phyloP scores from a whole-genome alignment of 2,797 vertebrate genomes.

The Lagocephalus sceleratus region DNA sequence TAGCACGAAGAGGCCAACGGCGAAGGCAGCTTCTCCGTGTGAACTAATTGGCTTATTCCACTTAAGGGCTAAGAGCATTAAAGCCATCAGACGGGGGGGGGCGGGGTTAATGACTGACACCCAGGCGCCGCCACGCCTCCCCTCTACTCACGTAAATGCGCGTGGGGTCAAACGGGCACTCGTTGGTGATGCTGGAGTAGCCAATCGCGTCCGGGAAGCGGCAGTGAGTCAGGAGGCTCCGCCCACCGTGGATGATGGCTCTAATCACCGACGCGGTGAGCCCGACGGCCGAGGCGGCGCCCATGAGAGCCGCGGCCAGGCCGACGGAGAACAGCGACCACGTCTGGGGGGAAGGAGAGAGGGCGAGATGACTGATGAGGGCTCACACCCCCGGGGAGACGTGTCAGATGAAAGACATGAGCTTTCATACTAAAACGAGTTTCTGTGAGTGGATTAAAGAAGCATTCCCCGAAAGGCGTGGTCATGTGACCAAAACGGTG shows the following conservation, averaged over 20 bases:
- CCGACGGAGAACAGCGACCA: conserved; percentile 78
- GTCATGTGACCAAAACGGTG: no score
- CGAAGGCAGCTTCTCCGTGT: no score
- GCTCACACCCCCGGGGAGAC: no score
- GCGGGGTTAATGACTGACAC: no score
- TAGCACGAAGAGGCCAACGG: no score
- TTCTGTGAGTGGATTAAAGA: not conserved
- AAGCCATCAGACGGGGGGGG: no score
- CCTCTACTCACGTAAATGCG: conserved; percentile 84
- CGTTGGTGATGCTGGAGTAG: conserved; percentile 68
- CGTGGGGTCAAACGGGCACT: conserved; percentile 91
- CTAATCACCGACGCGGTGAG: conserved; percentile 77
- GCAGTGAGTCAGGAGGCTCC: conserved; percentile 81
- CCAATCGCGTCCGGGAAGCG: conserved; percentile 57
- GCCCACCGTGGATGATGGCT: conserved; percentile 76
- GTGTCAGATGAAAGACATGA: not conserved
- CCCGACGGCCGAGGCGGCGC: conserved; percentile 77
- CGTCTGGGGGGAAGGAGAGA: conserved; percentile 61
- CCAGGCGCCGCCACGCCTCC: not conserved
- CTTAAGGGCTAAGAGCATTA: conserved; percentile 30
- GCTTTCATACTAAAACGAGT: not conserved
- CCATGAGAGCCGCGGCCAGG: conserved; percentile 70
- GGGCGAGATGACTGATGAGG: not conserved
- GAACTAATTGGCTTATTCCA: not conserved
- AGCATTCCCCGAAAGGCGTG: no score